Percentiles rank a stretch among this genome's conserved stretches.
Evolutionary conservation across 2,113 vertebrate genomes (phyloP).

Genomic region (Empidonax alnorum): DNA sequence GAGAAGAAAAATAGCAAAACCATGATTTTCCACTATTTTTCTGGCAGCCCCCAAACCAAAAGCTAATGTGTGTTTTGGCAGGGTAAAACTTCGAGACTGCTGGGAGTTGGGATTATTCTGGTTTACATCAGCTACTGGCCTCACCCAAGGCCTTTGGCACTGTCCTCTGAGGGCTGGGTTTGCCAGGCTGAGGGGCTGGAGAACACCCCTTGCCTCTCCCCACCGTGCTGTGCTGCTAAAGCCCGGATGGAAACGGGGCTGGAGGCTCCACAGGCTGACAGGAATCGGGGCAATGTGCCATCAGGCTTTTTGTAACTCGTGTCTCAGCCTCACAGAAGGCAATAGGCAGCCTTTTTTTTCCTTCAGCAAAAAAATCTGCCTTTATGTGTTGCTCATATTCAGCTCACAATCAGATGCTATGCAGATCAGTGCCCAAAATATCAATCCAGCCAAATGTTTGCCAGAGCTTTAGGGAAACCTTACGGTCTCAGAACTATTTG

Average conservation of each 20-base stretch:
- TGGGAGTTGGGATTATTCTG: background rate
- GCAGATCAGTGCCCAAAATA: slow-evolving; percentile 62
- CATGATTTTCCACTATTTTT: background rate
- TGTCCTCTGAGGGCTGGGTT: background rate
- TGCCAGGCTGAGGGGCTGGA: background rate
- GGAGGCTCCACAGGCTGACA: rapidly evolving
- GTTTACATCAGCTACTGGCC: slow-evolving; percentile 12
- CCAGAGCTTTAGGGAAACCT: slow-evolving; percentile 61
- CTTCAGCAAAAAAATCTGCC: slow-evolving; percentile 31
- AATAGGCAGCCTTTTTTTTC: slow-evolving; percentile 3
- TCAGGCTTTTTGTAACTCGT: background rate
- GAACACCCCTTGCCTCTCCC: background rate
- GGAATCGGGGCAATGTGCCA: background rate
- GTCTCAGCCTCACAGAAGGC: slow-evolving; percentile 31
- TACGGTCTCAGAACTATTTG: slow-evolving; percentile 47
- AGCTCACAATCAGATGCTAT: slow-evolving; percentile 56
- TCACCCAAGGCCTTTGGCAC: background rate
- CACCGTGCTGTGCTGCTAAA: background rate
- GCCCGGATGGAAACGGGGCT: background rate
- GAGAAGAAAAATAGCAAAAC: background rate
- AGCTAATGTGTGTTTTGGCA: background rate
- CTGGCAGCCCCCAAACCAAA: background rate
- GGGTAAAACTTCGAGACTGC: background rate
- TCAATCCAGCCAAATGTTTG: slow-evolving; percentile 54
- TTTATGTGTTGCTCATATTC: slow-evolving; percentile 42